phyloP scores from a whole-genome alignment of 2,888 invertebrate species.

The Neoscelio sp. region DNA sequence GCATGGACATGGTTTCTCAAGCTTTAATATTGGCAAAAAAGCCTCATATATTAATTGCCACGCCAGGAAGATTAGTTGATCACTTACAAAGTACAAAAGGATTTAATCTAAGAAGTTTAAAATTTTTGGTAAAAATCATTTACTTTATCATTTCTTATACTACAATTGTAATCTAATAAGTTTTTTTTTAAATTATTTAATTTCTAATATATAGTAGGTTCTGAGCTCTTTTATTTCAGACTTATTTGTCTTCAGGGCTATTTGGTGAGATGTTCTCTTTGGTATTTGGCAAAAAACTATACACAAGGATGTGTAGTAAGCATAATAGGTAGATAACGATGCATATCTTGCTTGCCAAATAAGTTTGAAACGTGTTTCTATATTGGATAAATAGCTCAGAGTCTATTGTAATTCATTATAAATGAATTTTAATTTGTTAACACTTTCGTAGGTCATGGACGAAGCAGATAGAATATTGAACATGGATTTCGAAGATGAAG shows the following conservation, averaged over 20 bases:
- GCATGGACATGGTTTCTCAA: conserved; percentile 99
- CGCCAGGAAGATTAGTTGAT: conserved; percentile 97
- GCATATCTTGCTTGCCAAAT: too few species aligned
- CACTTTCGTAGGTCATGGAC: conserved; percentile 94
- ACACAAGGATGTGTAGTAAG: too few species aligned
- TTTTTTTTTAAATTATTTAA: background rate
- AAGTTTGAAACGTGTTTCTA: conserved; percentile 13
- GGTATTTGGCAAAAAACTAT: too few species aligned
- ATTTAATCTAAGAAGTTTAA: conserved; percentile 94
- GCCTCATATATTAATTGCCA: conserved; percentile 98
- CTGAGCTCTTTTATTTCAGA: too few species aligned
- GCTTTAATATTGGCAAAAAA: conserved; percentile 95
- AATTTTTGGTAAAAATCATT: conserved; percentile 88
- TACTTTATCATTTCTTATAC: too few species aligned
- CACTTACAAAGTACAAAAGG: conserved; percentile 99
- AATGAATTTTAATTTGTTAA: conserved; percentile 34
- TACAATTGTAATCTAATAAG: background rate
- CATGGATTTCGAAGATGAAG: conserved; percentile 99
- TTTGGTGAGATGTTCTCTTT: too few species aligned
- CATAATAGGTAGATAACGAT: too few species aligned
- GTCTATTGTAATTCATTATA: too few species aligned
- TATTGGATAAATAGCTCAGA: too few species aligned
- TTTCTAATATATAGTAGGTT: too few species aligned
- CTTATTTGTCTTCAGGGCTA: too few species aligned
- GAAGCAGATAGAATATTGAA: conserved; percentile 99